Evolutionary conservation across 2,888 invertebrate species (phyloP).

Genomic region (Meta bourneti): DNA sequence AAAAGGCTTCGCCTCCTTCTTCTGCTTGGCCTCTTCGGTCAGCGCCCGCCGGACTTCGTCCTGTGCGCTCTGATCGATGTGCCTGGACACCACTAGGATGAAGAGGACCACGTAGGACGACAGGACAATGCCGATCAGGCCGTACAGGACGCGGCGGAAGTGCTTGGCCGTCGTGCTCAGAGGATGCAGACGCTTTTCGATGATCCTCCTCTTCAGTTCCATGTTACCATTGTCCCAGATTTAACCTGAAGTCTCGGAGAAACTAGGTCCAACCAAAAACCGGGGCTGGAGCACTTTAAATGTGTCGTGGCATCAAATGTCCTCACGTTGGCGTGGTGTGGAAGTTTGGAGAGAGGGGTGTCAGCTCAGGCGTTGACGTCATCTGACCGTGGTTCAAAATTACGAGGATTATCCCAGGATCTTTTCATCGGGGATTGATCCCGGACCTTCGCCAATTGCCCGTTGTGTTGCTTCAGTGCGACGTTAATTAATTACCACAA

Average conservation of each 20-base stretch:
- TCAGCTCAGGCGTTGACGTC: too few species aligned
- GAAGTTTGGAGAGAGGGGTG: too few species aligned
- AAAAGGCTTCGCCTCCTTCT: not conserved
- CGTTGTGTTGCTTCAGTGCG: too few species aligned
- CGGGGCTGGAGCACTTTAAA: too few species aligned
- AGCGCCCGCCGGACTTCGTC: constrained; percentile 41
- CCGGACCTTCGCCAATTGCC: too few species aligned
- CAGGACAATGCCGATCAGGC: constrained; percentile 62
- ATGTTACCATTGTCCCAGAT: constrained; percentile 15
- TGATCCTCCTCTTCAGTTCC: constrained; percentile 30
- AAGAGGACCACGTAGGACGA: constrained; percentile 73
- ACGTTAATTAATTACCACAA: too few species aligned
- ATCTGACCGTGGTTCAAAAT: too few species aligned
- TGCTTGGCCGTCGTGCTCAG: constrained; percentile 41
- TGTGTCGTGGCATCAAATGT: too few species aligned
- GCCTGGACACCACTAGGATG: constrained; percentile 69
- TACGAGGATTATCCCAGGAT: too few species aligned
- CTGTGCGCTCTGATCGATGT: constrained; percentile 63
- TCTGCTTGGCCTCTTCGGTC: constrained; percentile 4
- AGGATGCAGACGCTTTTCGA: constrained; percentile 14
- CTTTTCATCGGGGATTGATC: too few species aligned
- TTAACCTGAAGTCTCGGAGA: not conserved
- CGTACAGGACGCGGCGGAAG: constrained; percentile 60
- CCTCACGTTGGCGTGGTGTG: too few species aligned
- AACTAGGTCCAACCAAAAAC: not conserved